Base-by-base conservation (phyloP, 2,888 invertebrate genomes). In the Drosophila longiperda region DNA sequence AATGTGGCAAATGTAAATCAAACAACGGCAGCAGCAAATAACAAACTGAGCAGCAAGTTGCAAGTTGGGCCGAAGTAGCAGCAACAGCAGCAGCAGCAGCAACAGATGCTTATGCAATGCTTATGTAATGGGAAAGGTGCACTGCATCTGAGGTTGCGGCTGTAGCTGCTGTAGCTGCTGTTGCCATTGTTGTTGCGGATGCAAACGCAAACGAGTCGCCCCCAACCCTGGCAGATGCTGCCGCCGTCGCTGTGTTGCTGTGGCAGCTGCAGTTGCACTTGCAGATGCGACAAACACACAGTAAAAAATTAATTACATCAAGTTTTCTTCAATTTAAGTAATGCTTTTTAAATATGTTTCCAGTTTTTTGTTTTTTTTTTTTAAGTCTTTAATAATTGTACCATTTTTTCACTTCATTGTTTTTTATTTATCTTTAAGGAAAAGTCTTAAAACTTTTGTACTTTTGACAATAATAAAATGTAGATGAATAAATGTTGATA, bases 81-180 rank as follows among this genome's bases (percentile, higher is more conserved):
- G 4, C 48, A 23, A 2, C 33, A 34, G 0, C 52, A 23, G 2
- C 53, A 53, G 1, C 53, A 36, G 0, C 20, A 20, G 0, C 53
- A 52, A 50, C 45, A 12, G 50, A 17, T 48, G 74, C 62, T 78
- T 79, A 76, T 65, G 76, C 17, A 42, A 17, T 48, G 74, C 62
- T 78, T 79, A 76, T 65, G 76, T 69, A 78, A 78, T 78, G 80
- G 61, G 80, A 78, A 78, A 78, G 78, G 80, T 78, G 78, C 77
- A 80, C 34, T 62, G 60, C 23, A 15, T 20, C 42, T 62, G 66
- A 36, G 61, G 54, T 54, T 34, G 50, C 17, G 49, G 49, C 29
- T 66, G 49, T 34, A 7, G 49, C 20, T 38, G 71, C 15, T 38
- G 58, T 33, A 36, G 32, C 32, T 48, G 75, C n/a, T 40, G 53